These are phyloP conservation scores for Cephus sareptanus DNA, from an alignment of 2,888 invertebrate species.

Conservation along the genomic window DNA sequence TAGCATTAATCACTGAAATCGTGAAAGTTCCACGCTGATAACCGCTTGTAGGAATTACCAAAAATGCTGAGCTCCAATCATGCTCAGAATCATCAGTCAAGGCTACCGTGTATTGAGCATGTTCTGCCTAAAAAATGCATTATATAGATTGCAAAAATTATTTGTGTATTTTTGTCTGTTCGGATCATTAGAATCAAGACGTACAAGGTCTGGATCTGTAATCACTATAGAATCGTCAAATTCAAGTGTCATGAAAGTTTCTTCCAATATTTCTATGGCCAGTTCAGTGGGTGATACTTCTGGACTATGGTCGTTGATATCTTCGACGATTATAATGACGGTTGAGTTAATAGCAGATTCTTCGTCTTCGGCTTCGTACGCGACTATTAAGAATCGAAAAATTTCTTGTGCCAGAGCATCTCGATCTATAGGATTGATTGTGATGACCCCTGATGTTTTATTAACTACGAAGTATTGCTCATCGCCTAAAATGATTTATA, in stretches of 20 bases:
- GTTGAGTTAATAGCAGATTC: conserved; percentile 33
- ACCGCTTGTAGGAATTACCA: conserved; percentile 72
- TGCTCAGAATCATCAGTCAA: conserved; percentile 47
- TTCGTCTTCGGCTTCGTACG: conserved; percentile 53
- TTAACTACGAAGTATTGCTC: conserved; percentile 55
- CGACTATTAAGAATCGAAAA: conserved; percentile 51
- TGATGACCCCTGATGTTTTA: conserved; percentile 46
- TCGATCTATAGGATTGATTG: conserved; percentile 59
- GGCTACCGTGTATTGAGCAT: conserved; percentile 70
- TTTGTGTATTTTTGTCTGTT: not conserved
- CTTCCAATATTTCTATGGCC: conserved; percentile 68
- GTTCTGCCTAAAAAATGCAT: conserved; percentile 67
- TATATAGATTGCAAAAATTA: not conserved
- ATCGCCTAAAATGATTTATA: conserved; percentile 52
- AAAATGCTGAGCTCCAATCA: conserved; percentile 68
- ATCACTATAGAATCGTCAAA: conserved; percentile 68
- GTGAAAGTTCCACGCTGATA: conserved; percentile 72
- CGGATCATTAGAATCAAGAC: conserved; percentile 14
- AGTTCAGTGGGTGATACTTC: conserved; percentile 62
- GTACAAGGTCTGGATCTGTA: conserved; percentile 61
- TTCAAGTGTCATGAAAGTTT: conserved; percentile 67
- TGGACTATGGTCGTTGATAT: conserved; percentile 77
- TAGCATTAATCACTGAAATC: conserved; percentile 70
- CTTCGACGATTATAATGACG: conserved; percentile 64
- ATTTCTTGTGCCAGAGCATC: conserved; percentile 49